phyloP scores from a whole-genome alignment of 2,888 invertebrate genomes.

The Scaptomyza caliginosa region DNA sequence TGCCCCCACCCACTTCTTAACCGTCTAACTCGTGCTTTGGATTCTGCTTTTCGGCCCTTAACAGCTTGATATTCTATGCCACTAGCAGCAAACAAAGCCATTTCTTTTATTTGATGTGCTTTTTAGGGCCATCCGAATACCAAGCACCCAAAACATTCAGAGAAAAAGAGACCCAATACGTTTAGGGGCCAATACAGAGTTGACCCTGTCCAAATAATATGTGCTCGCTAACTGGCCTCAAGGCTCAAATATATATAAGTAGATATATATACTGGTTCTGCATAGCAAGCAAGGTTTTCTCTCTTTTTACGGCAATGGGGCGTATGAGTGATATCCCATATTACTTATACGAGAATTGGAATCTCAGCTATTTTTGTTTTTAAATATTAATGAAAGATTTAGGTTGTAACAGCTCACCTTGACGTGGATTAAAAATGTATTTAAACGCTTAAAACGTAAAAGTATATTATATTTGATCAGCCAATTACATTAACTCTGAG shows the following conservation, averaged over 20 bases:
- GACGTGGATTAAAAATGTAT: not conserved
- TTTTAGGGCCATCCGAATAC: conserved; percentile 41
- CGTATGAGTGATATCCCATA: conserved; percentile 46
- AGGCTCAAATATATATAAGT: conserved; percentile 8
- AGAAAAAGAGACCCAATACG: conserved; percentile 9
- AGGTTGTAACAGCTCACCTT: not conserved
- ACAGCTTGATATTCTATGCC: conserved; percentile 76
- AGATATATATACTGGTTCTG: conserved; percentile 22
- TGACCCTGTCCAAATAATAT: conserved; percentile 44
- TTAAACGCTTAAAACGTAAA: not conserved
- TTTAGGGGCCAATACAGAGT: conserved; percentile 10
- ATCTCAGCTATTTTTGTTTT: not conserved
- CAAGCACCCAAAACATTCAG: not conserved
- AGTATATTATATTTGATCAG: not conserved
- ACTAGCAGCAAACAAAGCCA: conserved; percentile 78
- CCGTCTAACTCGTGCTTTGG: not conserved
- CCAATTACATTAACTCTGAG: too few species aligned
- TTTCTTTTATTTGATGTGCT: conserved; percentile 78
- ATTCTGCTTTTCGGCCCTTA: conserved; percentile 36
- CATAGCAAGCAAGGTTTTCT: conserved; percentile 27
- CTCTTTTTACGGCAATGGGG: conserved; percentile 18
- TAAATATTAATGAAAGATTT: conserved; percentile 26
- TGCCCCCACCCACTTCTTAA: not conserved
- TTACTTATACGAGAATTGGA: conserved; percentile 13
- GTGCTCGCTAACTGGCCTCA: conserved; percentile 28